Evolutionary conservation across 2,888 invertebrate species (phyloP), one percentile per base, ranked within the genome.

Genomic region (Stenoptilia bipunctidactyla): DNA sequence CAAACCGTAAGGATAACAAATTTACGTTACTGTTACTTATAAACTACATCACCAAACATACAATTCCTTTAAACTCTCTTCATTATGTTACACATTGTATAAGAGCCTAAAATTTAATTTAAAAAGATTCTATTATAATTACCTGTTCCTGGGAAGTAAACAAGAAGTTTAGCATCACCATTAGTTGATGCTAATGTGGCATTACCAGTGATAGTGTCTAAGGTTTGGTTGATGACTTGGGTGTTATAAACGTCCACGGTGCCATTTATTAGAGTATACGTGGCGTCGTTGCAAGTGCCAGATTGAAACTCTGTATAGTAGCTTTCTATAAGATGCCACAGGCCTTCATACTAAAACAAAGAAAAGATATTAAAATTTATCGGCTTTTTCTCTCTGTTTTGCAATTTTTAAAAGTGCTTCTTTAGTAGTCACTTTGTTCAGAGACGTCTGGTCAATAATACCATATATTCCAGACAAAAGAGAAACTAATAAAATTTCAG

Each of bases 101-200:
- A n/a, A n/a, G n/a, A n/a, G n/a, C n/a, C n/a, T n/a, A n/a, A n/a
- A n/a, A n/a, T n/a, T n/a, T n/a, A n/a, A n/a, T n/a, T n/a, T n/a
- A n/a, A n/a, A n/a, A n/a, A n/a, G n/a, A 25, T 9, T 25, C 9
- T 25, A 25, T 25, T 6, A 25, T 6, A 25, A 25, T 6, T 25
- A 9, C 12, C 47, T 57, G 85, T 66, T 45, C 76, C 67, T 10
- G 72, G 71, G 61, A 89, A 88, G 13, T 85, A 85, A 65, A 88
- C 89, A 1, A 86, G 76, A 0, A 90, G 80, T 10, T 86, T 76
- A 40, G 85, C 90, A 38, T 73, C 77, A 1, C 76, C 75, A 53
- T 90, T 89, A 49, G 86, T 86, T 0, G 87, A 86, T 10, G 85
- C 56, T 0, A 63, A 13, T 0, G 48, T 41, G 4, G 71, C 73